Evolutionary conservation across 1,140 invertebrate genomes (phyloP), one percentile per base, ranked within the genome.

Genomic region (Mylabris phalerata): DNA sequence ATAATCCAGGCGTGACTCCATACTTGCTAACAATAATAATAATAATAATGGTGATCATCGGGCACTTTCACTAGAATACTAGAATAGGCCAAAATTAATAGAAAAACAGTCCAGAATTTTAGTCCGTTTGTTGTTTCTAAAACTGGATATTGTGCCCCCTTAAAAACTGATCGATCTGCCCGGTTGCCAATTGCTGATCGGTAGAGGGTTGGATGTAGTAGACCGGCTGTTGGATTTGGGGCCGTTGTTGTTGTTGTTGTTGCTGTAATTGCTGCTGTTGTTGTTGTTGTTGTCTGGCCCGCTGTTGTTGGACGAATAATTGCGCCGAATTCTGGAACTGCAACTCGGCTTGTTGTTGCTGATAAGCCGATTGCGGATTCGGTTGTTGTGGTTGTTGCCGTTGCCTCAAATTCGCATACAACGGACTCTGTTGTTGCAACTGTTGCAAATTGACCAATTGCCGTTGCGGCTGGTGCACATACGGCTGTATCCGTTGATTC

Each of bases 161-260:
- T 42, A 91, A 80, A 75, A 90, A 91, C 40, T 88, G 85, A 70
- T 90, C 88, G 67, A 91, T 89, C 69, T 89, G 88, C 32, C 78
- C 75, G 3, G 81, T 77, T 3, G 79, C 66, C 9, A 65, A 44
- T 9, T 13, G 56, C 61, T 78, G 75, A 3, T 76, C 74, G n/a
- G 71, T 7, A 52, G 75, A 65, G 0, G 81, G 79, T 3, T 80
- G 76, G 39, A 87, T 79, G 71, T 85, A 88, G 68, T 88, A 88
- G 69, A 82, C 87, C 26, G 77, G 76, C 60, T 80, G 77, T 44
- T 81, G 78, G 19, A 19, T 19, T 13, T 72, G 60, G 6, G 72
- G 73, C 55, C 68, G 70, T 24, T 75, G 75, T 3, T 75, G 71
- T 4, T 73, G 71, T 54, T 68, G 67, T 63, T 13, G 73, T 67